Percentiles rank a stretch among this genome's conserved stretches.
Conservation (phyloP, 2,888 invertebrate species). For the Dicranocentrus wangi region DNA sequence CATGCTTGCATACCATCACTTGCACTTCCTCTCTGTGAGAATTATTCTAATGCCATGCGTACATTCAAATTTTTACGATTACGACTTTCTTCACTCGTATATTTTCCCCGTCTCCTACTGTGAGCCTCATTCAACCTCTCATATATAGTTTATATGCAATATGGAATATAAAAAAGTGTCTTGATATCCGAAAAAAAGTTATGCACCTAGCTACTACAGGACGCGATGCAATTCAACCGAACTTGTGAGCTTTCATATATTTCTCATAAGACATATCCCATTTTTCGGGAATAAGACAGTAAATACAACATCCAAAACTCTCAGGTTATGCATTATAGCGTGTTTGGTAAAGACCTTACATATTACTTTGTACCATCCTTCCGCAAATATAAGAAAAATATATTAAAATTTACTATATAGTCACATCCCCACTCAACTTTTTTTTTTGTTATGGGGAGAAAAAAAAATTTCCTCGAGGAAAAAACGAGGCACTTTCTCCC, state of each 20-base stretch:
- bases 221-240: neutral
- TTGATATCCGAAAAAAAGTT: neutral
- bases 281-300: conserved; percentile 44
- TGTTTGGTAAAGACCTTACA: conserved; percentile 32
- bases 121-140: conserved; percentile 45
- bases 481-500: conserved; percentile 35
- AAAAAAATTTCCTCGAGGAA: conserved; percentile 28
- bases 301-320: conserved; percentile 31
- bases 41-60: conserved; percentile 55
- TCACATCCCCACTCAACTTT: conserved; percentile 22
- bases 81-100: conserved; percentile 56
- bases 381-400: conserved; percentile 13
- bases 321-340: conserved; percentile 43
- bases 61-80: conserved; percentile 65
- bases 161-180: neutral
- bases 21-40: conserved; percentile 21
- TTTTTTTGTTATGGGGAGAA: conserved; percentile 16
- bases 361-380: conserved; percentile 17
- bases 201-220: too few relatives aligned
- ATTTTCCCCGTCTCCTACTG: conserved; percentile 54
- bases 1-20: conserved; percentile 21
- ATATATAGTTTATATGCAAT: neutral
- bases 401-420: conserved; percentile 46
- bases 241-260: conserved; percentile 20
- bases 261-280: conserved; percentile 11